A percentile compares a stretch with the other conserved stretches of the same genome.
Evolutionary conservation across 2,888 invertebrate species (phyloP).

Genomic region (Poecilobothrus nobilitatus): DNA sequence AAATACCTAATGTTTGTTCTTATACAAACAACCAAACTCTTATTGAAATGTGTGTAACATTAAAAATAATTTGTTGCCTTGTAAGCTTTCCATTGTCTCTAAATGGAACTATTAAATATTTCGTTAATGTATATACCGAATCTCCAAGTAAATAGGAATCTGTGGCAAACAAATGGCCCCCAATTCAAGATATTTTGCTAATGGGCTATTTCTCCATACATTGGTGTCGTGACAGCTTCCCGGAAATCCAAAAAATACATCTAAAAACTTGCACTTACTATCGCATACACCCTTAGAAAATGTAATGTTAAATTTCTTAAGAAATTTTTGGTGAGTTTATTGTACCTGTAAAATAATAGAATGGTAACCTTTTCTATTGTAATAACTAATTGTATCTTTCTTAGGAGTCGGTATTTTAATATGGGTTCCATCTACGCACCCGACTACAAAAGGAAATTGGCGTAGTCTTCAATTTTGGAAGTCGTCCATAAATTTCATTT

Average conservation of each 20-base stretch:
- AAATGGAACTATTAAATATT: background rate
- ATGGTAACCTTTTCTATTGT: slow-evolving; percentile 12
- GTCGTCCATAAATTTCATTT: no score
- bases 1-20: slow-evolving; percentile 14
- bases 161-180: background rate
- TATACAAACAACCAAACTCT: no score
- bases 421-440: no score
- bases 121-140: background rate
- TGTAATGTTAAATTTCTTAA: background rate
- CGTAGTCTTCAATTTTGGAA: no score
- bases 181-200: background rate
- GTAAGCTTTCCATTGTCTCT: no score
- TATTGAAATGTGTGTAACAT: no score
- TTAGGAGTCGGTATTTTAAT: no score
- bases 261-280: slow-evolving; percentile 10
- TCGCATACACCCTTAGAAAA: slow-evolving; percentile 15
- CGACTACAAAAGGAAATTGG: no score
- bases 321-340: background rate
- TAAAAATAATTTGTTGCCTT: no score
- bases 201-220: slow-evolving; percentile 10
- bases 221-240: slow-evolving; percentile 15
- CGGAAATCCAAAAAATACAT: slow-evolving; percentile 13
- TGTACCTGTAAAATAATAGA: no score
- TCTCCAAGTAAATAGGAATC: background rate
- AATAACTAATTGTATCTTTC: slow-evolving; percentile 13